Conservation (phyloP, 2,797 vertebrate species). For the Cossypha heuglini region DNA sequence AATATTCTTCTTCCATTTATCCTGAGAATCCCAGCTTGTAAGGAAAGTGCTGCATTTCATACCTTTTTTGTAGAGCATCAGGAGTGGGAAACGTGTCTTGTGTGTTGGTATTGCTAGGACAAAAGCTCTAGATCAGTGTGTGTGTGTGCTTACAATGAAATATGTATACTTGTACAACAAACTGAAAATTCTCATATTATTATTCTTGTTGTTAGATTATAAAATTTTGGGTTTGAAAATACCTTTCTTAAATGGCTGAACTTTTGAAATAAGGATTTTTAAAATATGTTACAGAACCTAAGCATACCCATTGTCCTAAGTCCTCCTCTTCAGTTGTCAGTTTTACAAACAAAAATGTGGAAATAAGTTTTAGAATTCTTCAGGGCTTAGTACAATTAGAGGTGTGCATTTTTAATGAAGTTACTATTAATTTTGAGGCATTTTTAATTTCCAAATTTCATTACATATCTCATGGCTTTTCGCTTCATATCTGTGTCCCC, state of each 20-base stretch:
- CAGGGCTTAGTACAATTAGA: background rate
- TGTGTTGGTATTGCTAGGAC: background rate
- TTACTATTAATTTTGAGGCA: background rate
- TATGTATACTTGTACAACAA: background rate
- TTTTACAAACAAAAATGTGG: background rate
- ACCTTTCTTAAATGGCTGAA: background rate
- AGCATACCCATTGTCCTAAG: rapidly evolving
- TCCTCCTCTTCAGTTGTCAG: background rate
- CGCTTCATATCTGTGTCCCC: background rate
- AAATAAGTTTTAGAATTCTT: background rate
- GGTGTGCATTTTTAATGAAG: background rate
- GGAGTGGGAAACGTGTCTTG: background rate
- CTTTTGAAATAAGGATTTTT: background rate
- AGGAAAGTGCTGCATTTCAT: background rate
- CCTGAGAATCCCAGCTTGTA: background rate
- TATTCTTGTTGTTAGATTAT: background rate
- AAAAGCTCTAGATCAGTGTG: background rate
- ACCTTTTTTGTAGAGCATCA: background rate
- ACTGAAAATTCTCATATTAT: background rate
- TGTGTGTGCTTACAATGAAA: background rate
- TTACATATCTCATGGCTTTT: background rate
- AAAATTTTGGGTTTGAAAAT: background rate
- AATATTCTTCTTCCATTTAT: background rate
- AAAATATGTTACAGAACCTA: background rate
- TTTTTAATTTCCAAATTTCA: background rate